Conservation (phyloP, 2,113 vertebrate genomes). For the Alectura lathami region DNA sequence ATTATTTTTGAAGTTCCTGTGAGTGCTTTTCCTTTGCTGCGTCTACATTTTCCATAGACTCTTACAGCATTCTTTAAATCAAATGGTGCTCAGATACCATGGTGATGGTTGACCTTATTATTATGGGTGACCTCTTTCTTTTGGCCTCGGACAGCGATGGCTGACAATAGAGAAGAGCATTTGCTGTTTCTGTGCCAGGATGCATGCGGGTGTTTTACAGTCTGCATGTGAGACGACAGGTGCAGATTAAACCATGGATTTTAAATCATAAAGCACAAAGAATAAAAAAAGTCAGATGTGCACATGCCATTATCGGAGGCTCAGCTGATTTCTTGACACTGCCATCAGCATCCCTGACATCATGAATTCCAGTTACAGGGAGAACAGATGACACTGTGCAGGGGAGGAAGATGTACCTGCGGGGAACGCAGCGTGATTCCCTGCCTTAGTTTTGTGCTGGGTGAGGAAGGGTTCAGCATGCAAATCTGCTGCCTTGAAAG, state of each 20-base stretch:
- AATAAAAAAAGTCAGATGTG: background rate
- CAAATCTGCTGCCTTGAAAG: background rate
- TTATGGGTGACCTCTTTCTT: constrained; percentile 65
- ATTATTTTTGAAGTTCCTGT: constrained; percentile 61
- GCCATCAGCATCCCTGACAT: constrained; percentile 39
- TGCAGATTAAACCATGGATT: background rate
- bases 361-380: background rate
- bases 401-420: constrained; percentile 46
- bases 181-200: background rate
- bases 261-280: constrained; percentile 6
- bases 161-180: constrained; percentile 20
- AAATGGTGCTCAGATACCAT: constrained; percentile 65
- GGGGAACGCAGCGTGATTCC: constrained; percentile 46
- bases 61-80: constrained; percentile 64
- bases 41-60: constrained; percentile 50
- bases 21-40: constrained; percentile 53
- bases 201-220: background rate
- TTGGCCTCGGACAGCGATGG: constrained; percentile 36
- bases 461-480: constrained; percentile 5
- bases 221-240: background rate
- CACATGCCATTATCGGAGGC: background rate
- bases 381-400: constrained; percentile 23
- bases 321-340: constrained; percentile 61
- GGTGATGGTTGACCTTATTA: constrained; percentile 70
- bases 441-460: constrained; percentile 26